Evolutionary conservation across 2,797 vertebrate species (phyloP).

Genomic region (Morelia viridis): DNA sequence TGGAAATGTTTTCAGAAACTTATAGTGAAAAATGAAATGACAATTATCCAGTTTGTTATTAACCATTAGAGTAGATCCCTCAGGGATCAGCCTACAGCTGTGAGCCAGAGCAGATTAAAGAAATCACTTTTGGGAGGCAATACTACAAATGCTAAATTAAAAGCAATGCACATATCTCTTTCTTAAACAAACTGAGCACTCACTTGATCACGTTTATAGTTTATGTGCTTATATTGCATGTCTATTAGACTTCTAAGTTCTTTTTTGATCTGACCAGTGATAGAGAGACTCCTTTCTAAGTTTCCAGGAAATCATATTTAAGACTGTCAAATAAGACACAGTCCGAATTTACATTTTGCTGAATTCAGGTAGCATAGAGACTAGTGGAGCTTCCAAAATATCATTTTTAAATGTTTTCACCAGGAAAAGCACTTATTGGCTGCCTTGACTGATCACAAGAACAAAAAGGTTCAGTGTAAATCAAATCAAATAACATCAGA

Average conservation of each 20-base stretch:
- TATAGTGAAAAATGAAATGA: neutral
- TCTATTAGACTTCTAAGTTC: neutral
- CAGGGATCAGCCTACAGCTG: neutral
- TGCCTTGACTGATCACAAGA: neutral
- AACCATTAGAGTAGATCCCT: neutral
- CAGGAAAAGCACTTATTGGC: neutral
- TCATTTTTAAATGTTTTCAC: neutral
- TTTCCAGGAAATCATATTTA: neutral
- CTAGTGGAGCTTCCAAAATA: neutral
- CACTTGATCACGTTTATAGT: neutral
- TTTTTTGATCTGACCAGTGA: fast-evolving
- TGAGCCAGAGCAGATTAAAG: neutral
- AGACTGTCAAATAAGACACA: neutral
- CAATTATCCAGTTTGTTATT: neutral
- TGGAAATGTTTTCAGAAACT: neutral
- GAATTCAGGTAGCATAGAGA: neutral
- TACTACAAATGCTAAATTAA: neutral
- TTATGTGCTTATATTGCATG: neutral
- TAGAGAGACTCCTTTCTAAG: conserved; percentile 1
- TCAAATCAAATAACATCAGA: neutral
- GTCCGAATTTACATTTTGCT: conserved; percentile 1
- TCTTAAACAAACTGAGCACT: neutral
- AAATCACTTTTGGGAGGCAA: neutral
- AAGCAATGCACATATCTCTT: neutral
- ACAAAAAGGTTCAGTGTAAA: neutral